Base-by-base conservation (phyloP, 1,140 invertebrate species). In the Drosophila simulans region DNA sequence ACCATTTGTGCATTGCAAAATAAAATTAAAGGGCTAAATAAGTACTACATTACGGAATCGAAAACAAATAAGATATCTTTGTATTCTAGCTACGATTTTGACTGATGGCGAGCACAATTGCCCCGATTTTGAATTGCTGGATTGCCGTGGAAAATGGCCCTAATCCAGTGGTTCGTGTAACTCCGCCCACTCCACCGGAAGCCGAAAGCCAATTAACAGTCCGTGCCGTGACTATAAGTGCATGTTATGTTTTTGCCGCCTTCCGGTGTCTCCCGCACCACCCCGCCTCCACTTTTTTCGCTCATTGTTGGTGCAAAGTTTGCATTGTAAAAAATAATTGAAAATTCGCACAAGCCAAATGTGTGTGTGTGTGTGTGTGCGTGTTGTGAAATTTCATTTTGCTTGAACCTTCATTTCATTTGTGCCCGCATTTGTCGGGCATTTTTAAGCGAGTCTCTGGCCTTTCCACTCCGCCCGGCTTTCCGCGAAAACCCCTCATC, bases 121-220 rank as follows among this genome's bases (percentile, higher is more conserved):
- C 8, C 4, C 10, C 12, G 31, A 51, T 34, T 51, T 51, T 35
- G 49, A 10, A 51, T 51, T 51, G 17, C 4, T 20, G 15, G n/a
- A 10, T 4, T 34, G 53, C 22, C 13, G 17, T 39, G 12, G 15
- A 31, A 45, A 57, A 45, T 58, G 10, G 27, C 27, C 13, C 27
- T 58, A 58, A 58, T 58, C 42, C 42, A 17, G 27, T 7, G 8
- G 40, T 22, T 34, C 40, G 17, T 53, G 17, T n/a, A 11, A n/a
- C 34, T 20, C 17, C 42, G 15, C 22, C 34, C 10, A 10, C 15
- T 22, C 11, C 10, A 10, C 17, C 35, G 34, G 22, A 20, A 60
- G n/a, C 71, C 42, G 55, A 72, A 66, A 80, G 77, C 57, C 77
- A 80, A 80, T 80, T 80, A 80, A 75, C 77, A 74, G 77, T 80